Evolutionary conservation across 1,140 invertebrate species (phyloP), one percentile per base, ranked within the genome.

Genomic region (Coptotermes formosanus): DNA sequence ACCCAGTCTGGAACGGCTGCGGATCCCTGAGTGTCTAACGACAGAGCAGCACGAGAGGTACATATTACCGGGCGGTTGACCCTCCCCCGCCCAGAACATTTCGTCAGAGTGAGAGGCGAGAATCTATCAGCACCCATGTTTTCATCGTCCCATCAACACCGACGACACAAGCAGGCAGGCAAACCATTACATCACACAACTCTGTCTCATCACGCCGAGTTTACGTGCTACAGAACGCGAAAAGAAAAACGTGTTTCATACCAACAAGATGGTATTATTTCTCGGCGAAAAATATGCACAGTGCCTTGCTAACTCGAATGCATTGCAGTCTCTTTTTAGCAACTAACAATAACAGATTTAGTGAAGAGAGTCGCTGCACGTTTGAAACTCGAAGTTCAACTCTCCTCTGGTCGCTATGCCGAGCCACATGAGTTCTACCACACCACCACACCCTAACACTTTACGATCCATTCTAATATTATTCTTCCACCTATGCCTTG

Each of bases 71-170:
- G 64, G 64, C 64, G 64, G 64, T 30, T 75, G 64, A 30, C 64
- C 64, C n/a, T 75, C 64, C 64, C 25, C 64, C 64, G 64, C 64
- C 64, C 64, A n/a, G 52, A 55, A 55, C 52, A 55, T 55, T 55
- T 55, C 52, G 52, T 19, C 45, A 48, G 59, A 64, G 25, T 75
- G 64, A 75, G n/a, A 75, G 25, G n/a, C 64, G 9, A 75, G 64
- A 75, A 75, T 75, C 64, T 75, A 75, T 75, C 64, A 75, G 64
- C 64, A 75, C 64, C n/a, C n/a, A 30, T 3, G 64, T n/a, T 75
- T 75, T 75, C 64, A 75, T n/a, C 64, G 64, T 75, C 64, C 64
- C 64, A 30, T 75, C 64, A 75, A 75, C 64, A 75, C 64, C 19
- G n/a, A 25, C 25, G 64, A 75, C 64, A 75, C 30, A 30, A 75